Evolutionary conservation across 1,140 invertebrate species (phyloP), one percentile per base, ranked within the genome.

Genomic region (Caerostris darwini): DNA sequence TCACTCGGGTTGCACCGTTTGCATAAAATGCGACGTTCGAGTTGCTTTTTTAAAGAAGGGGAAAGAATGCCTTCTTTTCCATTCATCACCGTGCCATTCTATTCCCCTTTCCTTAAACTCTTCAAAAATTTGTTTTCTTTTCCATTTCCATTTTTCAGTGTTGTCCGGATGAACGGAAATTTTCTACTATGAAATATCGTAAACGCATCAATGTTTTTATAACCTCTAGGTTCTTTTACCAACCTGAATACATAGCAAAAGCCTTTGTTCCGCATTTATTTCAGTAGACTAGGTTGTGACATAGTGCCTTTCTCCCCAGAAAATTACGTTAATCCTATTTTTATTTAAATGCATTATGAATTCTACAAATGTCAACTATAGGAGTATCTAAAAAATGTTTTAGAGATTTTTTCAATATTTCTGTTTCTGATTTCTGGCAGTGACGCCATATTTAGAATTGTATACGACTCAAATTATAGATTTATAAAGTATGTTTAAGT

Each of bases 121-220:
- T 85, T 85, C 64, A 93, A 87, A 93, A 61, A 71, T 81, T 93
- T 93, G 69, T 93, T 86, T 71, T 93, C 59, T 93, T 93, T 87
- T 86, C 56, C 12, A 6, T 34, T 57, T 86, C 64, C 91, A 93
- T 93, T 93, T 93, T 93, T 93, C 92, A 93, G 82, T 85, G 53
- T 77, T 19, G 92, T 14, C 61, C 19, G 54, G 12, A 67, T n/a
- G 53, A 91, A 81, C n/a, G 14, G 10, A n/a, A n/a, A 58, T 12
- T 4, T 19, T 61, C 5, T 86, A 50, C 61, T n/a, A 53, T 58
- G 34, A 10, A 69, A 53, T 93, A 93, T 93, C 83, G 92, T 83
- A 93, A 93, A 93, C 83, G 61, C 92, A 93, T 93, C 92, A 93
- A 93, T 86, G 92, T 93, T 87, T 56, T 87, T 93, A 69, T 87